Evolutionary conservation across 2,888 invertebrate genomes (phyloP).

Genomic region (Tillus elongatus): DNA sequence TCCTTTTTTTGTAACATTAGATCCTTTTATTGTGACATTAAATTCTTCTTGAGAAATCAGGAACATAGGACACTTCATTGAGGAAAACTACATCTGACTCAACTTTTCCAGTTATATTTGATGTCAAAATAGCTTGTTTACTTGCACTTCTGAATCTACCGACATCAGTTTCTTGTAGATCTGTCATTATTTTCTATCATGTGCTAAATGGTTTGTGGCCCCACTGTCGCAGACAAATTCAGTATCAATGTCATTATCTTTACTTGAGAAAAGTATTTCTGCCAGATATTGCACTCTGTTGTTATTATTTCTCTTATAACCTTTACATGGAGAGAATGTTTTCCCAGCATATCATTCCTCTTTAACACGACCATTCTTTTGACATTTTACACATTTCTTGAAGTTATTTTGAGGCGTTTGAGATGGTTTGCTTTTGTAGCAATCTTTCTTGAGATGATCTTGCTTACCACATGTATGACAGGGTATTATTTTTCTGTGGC

Average conservation of each 20-base stretch:
- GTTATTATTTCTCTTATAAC: too few species aligned
- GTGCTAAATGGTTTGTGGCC: not conserved
- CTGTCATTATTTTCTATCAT: conserved; percentile 6
- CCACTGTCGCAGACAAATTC: conserved; percentile 7
- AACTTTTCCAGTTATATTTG: conserved; percentile 6
- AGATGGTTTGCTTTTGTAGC: conserved; percentile 1
- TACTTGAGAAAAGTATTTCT: not conserved
- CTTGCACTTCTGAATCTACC: not conserved
- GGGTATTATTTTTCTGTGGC: not conserved
- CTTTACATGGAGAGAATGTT: too few species aligned
- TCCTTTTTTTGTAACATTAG: conserved; percentile 6
- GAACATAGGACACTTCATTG: conserved; percentile 1
- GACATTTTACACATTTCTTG: too few species aligned
- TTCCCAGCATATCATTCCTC: not conserved
- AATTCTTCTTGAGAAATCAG: conserved; percentile 3
- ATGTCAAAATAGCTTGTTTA: not conserved
- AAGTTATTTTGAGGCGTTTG: too few species aligned
- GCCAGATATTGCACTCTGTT: not conserved
- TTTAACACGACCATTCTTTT: conserved; percentile 3
- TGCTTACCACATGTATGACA: not conserved
- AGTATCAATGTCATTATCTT: not conserved
- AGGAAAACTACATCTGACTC: not conserved
- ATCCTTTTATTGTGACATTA: conserved; percentile 1
- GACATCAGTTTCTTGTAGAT: not conserved
- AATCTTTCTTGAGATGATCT: conserved; percentile 4